A percentile compares a stretch with the other conserved stretches of the same genome.
phyloP scores from a whole-genome alignment of 2,888 invertebrate species.

The Oxyteleia sp. region DNA sequence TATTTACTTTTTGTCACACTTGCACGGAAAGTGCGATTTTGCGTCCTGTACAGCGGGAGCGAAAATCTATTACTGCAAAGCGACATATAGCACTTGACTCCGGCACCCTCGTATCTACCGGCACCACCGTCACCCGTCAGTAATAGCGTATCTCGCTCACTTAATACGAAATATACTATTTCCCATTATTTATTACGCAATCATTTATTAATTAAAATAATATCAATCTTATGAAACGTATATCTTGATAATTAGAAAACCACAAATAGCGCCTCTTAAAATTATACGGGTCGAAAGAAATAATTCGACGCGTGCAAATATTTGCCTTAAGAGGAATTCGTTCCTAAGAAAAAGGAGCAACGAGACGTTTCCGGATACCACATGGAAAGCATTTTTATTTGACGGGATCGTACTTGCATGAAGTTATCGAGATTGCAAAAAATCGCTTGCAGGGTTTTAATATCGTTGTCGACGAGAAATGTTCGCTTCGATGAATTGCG shows the following conservation, averaged over 20 bases:
- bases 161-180: no score
- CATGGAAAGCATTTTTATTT: conserved; percentile 57
- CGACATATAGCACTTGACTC: no score
- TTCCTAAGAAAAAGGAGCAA: conserved; percentile 34
- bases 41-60: no score
- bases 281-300: conserved; percentile 10
- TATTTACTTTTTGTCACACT: no score
- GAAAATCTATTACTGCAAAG: no score
- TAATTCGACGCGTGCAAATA: conserved; percentile 18
- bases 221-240: no score
- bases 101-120: no score
- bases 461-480: conserved; percentile 59
- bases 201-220: no score
- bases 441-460: conserved; percentile 57
- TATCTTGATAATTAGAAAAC: background rate
- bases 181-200: no score
- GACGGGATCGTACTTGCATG: conserved; percentile 62
- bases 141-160: no score
- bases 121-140: no score
- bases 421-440: conserved; percentile 57
- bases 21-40: no score
- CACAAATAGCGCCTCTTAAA: conserved; percentile 12
- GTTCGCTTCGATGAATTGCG: conserved; percentile 56
- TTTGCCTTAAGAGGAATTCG: background rate
- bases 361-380: conserved; percentile 19